phyloP scores from a whole-genome alignment of 1,140 invertebrate species.

The Drosophila kepulauana region DNA sequence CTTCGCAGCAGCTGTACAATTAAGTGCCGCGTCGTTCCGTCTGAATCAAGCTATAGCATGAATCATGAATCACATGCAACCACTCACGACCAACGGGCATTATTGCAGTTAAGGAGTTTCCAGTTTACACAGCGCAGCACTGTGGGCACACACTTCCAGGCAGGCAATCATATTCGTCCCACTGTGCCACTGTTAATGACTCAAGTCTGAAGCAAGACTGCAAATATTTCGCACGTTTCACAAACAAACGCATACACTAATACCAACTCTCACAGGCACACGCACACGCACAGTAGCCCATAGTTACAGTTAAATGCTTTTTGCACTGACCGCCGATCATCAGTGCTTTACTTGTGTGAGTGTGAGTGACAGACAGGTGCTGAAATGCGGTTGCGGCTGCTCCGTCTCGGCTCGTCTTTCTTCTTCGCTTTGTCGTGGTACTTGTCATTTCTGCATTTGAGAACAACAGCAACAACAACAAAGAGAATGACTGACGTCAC shows the following conservation, averaged over 20 bases:
- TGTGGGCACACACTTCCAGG: neutral
- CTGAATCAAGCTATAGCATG: slow-evolving; percentile 46
- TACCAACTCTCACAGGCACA: neutral
- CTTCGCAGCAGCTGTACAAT: slow-evolving; percentile 40
- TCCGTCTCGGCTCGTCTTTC: slow-evolving; percentile 1
- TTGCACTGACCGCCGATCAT: slow-evolving; percentile 33
- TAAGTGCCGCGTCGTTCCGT: slow-evolving; percentile 38
- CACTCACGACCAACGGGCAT: neutral
- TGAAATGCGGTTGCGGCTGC: slow-evolving; percentile 42
- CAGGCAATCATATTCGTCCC: slow-evolving; percentile 26
- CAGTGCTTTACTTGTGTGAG: slow-evolving; percentile 35
- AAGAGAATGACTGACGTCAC: slow-evolving; percentile 34
- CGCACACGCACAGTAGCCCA: neutral
- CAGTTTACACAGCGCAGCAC: slow-evolving; percentile 25
- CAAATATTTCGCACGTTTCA: slow-evolving; percentile 68
- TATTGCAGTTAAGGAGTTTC: slow-evolving; percentile 31
- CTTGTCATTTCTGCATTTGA: slow-evolving; percentile 33
- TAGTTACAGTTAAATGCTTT: slow-evolving; percentile 61
- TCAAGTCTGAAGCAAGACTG: slow-evolving; percentile 54
- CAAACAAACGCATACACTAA: slow-evolving; percentile 13
- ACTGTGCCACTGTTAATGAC: slow-evolving; percentile 67
- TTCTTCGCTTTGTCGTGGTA: slow-evolving; percentile 1
- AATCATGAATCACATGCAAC: slow-evolving; percentile 35
- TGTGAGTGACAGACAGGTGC: slow-evolving; percentile 42
- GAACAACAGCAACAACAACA: neutral